These are phyloP conservation scores for Oxycera nigricornis DNA, from an alignment of 2,888 invertebrate species.

Conservation along the genomic window DNA sequence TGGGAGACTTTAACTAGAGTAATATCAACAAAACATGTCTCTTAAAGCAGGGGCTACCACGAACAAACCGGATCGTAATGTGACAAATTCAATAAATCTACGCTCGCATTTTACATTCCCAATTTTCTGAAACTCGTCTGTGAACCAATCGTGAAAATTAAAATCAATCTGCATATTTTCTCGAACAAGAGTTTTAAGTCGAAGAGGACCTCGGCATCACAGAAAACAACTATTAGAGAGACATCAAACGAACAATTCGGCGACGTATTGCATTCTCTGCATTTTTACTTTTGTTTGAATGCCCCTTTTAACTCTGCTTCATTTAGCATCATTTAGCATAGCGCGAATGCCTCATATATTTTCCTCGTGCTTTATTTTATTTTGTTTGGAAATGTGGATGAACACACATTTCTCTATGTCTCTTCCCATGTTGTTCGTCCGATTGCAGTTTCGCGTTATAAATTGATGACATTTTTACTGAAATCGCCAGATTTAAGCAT, in stretches of 20 bases:
- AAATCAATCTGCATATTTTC: constrained; percentile 27
- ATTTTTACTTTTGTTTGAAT: constrained; percentile 16
- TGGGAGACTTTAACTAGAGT: no score
- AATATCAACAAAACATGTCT: no score
- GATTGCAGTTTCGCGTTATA: constrained; percentile 36
- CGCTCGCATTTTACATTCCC: background rate
- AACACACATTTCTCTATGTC: constrained; percentile 8
- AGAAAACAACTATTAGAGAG: constrained; percentile 33
- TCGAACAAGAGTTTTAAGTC: background rate
- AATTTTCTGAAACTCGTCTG: constrained; percentile 7
- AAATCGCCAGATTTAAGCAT: constrained; percentile 8
- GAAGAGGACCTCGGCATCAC: background rate
- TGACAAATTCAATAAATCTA: constrained; percentile 13
- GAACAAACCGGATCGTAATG: background rate
- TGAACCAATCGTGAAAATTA: constrained; percentile 10
- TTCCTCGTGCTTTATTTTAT: constrained; percentile 4
- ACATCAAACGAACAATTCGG: constrained; percentile 25
- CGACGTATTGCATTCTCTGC: constrained; percentile 1
- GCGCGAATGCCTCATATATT: constrained; percentile 42
- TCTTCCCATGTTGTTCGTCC: background rate
- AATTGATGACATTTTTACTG: constrained; percentile 34
- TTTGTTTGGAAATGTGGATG: constrained; percentile 5
- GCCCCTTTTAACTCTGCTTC: constrained; percentile 30
- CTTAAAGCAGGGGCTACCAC: no score
- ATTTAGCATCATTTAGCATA: constrained; percentile 47